Evolutionary conservation across 2,888 invertebrate genomes (phyloP), one percentile per base, ranked within the genome.

Genomic region (Plagiodera versicolora): DNA sequence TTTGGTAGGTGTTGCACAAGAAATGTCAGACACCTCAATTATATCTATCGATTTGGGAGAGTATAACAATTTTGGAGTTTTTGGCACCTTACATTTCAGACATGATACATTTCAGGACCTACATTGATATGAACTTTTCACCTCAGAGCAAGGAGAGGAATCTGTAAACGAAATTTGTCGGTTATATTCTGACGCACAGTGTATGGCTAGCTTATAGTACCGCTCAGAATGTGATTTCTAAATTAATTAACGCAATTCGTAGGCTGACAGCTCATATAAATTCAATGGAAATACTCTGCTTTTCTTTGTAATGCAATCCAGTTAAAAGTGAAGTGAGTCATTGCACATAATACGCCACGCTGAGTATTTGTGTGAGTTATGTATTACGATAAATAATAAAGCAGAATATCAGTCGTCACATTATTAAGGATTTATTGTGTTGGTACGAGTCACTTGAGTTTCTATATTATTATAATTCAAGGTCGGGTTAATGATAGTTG

Each of bases 391-490:
- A 60, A 60, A 60, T 60, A 56, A 60, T 60, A 53, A 56, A 60
- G 52, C 51, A 39, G 56, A 60, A 61, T 60, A 60, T 57, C 53
- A 56, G 56, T 54, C 45, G 39, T 39, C 24, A 61, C 61, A 44
- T 61, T 61, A 61, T 61, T 49, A 57, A 57, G 54, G 57, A 61
- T 61, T 61, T 61, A 61, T 61, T 49, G 57, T 57, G 48, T 30
- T 57, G 39, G 10, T 11, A 2, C 39, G 14, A 39, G 39, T n/a
- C 39, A 14, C 39, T 39, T 39, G 14, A 14, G 39, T 39, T 39
- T 10, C 39, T 8, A 39, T 39, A 61, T 57, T 57, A 61, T 61
- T 61, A 49, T 45, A 61, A 57, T 61, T 57, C 57, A 61, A 57
- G 61, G 57, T 46, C 50, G 54, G 47, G 53, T 57, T 53, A 53